Evolutionary conservation across 2,113 vertebrate species (phyloP).

Genomic region (Thymallus thymallus): DNA sequence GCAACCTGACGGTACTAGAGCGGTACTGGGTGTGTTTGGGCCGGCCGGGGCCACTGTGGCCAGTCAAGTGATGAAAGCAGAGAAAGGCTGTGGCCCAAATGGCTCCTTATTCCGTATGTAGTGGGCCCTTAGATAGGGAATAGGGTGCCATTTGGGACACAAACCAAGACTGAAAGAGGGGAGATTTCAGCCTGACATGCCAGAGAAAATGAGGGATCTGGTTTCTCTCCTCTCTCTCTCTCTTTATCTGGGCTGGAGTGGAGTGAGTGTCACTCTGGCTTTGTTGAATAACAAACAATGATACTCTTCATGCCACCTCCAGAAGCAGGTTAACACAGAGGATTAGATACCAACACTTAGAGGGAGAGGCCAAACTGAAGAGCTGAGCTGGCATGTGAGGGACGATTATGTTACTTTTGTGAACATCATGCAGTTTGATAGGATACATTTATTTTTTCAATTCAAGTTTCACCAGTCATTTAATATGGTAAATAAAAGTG

Average conservation of each 20-base stretch:
- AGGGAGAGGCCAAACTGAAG: slow-evolving; percentile 35
- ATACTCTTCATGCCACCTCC: slow-evolving; percentile 50
- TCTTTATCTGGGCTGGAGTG: slow-evolving; percentile 62
- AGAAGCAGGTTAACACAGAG: slow-evolving; percentile 63
- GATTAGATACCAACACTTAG: slow-evolving; percentile 66
- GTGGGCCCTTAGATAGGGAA: no score
- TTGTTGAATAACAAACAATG: slow-evolving; percentile 51
- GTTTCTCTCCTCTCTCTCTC: slow-evolving; percentile 52
- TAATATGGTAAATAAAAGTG: neutral
- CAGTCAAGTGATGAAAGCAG: slow-evolving; percentile 63
- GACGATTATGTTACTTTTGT: slow-evolving; percentile 26
- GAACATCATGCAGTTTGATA: slow-evolving; percentile 38
- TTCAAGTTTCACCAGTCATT: neutral
- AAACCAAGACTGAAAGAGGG: slow-evolving; percentile 27
- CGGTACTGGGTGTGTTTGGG: slow-evolving; percentile 49
- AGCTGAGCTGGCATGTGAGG: slow-evolving; percentile 33
- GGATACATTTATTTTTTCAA: neutral
- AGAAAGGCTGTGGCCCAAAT: slow-evolving; percentile 8
- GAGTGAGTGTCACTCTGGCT: slow-evolving; percentile 46
- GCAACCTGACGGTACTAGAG: slow-evolving; percentile 48
- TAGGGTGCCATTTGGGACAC: no score
- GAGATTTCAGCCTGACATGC: slow-evolving; percentile 57
- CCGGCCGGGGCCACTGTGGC: slow-evolving; percentile 29
- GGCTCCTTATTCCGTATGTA: no score
- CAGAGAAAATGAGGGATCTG: slow-evolving; percentile 64